A percentile compares a stretch with the other conserved stretches of the same genome.
Conservation (phyloP, 2,888 invertebrate species). For the Polydesmus complanatus region DNA sequence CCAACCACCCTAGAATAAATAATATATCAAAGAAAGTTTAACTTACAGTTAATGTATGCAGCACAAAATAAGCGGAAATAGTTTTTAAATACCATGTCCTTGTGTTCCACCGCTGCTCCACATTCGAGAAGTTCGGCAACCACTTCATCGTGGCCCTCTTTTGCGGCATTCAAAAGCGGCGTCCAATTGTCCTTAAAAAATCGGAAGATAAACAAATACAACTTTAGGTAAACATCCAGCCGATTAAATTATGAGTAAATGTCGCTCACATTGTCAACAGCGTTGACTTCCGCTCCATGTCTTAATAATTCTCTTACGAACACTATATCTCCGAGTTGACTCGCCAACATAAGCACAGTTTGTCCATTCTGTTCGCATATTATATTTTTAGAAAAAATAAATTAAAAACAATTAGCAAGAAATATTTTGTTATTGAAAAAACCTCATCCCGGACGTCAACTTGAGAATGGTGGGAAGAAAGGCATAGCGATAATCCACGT, state of each 20-base stretch:
- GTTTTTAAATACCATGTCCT: conserved; percentile 55
- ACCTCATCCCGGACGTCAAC: conserved; percentile 82
- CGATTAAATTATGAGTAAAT: background rate
- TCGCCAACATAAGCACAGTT: conserved; percentile 83
- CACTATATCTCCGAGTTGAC: conserved; percentile 64
- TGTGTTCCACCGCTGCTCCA: conserved; percentile 65
- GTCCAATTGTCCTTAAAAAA: conserved; percentile 73
- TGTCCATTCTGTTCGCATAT: conserved; percentile 60
- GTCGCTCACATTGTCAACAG: conserved; percentile 54
- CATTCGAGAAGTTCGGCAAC: conserved; percentile 68
- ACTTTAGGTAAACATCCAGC: conserved; percentile 11
- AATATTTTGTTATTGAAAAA: conserved; percentile 22
- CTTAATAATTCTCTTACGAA: conserved; percentile 73
- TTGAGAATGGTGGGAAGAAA: conserved; percentile 62
- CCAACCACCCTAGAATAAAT: conserved; percentile 69
- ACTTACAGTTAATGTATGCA: background rate
- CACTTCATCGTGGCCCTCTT: conserved; percentile 70
- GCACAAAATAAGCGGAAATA: conserved; percentile 2
- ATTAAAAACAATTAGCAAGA: background rate
- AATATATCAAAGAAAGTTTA: background rate
- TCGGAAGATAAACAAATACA: conserved; percentile 14
- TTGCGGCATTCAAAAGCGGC: conserved; percentile 74
- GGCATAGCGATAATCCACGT: conserved; percentile 24
- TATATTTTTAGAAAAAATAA: background rate
- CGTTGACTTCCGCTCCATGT: conserved; percentile 82